Base-by-base conservation (phyloP, 2,888 invertebrate species). In the Chrysolina haemoptera region DNA sequence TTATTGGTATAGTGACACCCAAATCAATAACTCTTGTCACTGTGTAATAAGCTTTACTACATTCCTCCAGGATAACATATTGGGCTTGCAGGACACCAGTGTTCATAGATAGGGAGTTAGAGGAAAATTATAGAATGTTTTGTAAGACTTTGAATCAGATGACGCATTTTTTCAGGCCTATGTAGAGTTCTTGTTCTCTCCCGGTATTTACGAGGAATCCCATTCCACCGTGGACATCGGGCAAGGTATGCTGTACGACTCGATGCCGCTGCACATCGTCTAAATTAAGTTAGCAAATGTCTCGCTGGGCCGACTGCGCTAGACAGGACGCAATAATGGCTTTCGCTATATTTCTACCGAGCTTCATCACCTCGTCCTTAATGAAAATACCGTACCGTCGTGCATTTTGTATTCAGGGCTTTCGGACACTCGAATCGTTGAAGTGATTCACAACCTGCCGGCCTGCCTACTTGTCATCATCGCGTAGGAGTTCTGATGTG, bases 331-430 rank as follows among this genome's bases (percentile, higher is more conserved):
- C 66, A 66, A 66, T 66, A 66, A 66, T 66, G 66, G 53, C 43
- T 50, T n/a, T 50, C 40, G 50, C 66, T 53, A 66, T 59, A 81
- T 83, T 84, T 83, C 82, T 79, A 77, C 81, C 81, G 84, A 84
- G 85, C 85, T 86, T 84, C 86, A 86, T 86, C 86, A 86, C 85
- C 84, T 85, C 84, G 80, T 80, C 80, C 82, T 87, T 86, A 86
- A 87, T 87, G 87, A 87, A 87, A 87, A 87, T 86, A 84, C 86
- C 85, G 84, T 82, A 82, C 82, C 77, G 80, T 20, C 53, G 20
- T 83, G 78, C 78, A 79, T 80, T 82, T 79, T 74, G 82, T 78
- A 82, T 81, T 79, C 82, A 81, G 75, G 75, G 84, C 83, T 83
- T 80, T 77, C 81, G 82, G 63, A 68, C 67, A 50, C 71, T 70